Conservation (phyloP, 2,113 vertebrate genomes). For the Phaetusa simplex region DNA sequence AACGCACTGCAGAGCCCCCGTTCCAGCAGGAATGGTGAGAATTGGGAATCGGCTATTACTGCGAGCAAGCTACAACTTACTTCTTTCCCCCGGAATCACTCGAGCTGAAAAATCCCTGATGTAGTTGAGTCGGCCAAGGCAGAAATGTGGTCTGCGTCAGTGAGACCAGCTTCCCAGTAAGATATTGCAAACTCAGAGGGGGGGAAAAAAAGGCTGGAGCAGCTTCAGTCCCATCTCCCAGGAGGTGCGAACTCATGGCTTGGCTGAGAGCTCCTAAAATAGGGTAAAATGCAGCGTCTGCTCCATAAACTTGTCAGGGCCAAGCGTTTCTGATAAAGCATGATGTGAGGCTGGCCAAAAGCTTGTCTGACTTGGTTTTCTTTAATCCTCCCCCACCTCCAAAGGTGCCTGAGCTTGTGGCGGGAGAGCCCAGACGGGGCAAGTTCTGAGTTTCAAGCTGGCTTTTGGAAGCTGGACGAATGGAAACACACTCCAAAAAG, state of each 20-base stretch:
- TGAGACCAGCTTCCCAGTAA: not conserved
- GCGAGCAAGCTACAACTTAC: not conserved
- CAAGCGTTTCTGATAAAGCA: not conserved
- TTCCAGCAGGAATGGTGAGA: too few species aligned
- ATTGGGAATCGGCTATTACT: not conserved
- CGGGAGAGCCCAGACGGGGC: not conserved
- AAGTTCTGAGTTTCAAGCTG: not conserved
- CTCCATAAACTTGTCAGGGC: not conserved
- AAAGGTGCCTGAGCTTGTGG: not conserved
- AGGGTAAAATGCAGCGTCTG: not conserved
- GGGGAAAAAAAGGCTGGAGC: not conserved
- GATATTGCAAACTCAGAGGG: not conserved
- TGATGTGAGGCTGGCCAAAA: not conserved
- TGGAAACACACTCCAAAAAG: not conserved
- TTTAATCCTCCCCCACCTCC: not conserved
- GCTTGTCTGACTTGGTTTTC: not conserved
- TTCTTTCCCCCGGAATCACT: not conserved
- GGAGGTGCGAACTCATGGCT: not conserved
- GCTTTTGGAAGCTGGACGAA: not conserved
- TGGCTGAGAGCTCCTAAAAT: not conserved
- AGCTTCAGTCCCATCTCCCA: not conserved
- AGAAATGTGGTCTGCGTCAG: not conserved
- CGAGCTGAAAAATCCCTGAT: not conserved
- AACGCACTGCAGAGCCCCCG: accelerated
- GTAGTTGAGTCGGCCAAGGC: not conserved